These are phyloP conservation scores for Sminthurinus aureus DNA, from an alignment of 2,888 invertebrate species.

Conservation along the genomic window DNA sequence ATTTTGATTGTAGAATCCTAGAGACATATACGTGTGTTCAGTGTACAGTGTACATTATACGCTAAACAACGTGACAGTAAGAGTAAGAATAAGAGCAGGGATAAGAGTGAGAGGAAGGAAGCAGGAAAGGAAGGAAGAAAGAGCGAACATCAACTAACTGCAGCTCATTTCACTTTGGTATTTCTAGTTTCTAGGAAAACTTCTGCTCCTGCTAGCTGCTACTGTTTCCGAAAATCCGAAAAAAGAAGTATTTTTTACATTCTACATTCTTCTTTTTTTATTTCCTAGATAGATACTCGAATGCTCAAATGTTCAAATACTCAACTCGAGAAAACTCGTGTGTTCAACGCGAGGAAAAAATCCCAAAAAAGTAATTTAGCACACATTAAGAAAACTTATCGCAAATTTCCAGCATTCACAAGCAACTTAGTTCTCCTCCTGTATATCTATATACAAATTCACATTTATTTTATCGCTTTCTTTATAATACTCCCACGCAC, in stretches of 20 bases:
- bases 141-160: conserved; percentile 4
- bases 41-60: not conserved
- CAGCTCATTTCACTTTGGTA: not conserved
- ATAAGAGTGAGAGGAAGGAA: not conserved
- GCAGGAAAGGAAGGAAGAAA: not conserved
- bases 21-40: no score
- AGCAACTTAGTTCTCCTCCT: conserved; percentile 8
- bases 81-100: not conserved
- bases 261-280: conserved; percentile 18
- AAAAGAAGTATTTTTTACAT: conserved; percentile 3
- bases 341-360: conserved; percentile 45
- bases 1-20: no score
- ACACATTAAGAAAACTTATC: conserved; percentile 59
- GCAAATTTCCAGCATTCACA: conserved; percentile 54
- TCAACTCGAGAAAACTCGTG: not conserved
- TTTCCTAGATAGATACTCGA: not conserved
- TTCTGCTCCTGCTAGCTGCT: not conserved
- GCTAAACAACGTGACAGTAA: not conserved
- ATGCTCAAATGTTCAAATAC: not conserved
- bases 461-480: conserved; percentile 8
- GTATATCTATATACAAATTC: conserved; percentile 5
- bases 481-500: no score
- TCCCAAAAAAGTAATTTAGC: conserved; percentile 57
- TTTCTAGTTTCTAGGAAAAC: not conserved
- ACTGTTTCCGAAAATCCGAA: not conserved